Conservation (phyloP, 2,888 invertebrate genomes). For the Himalopsyche japonica region DNA sequence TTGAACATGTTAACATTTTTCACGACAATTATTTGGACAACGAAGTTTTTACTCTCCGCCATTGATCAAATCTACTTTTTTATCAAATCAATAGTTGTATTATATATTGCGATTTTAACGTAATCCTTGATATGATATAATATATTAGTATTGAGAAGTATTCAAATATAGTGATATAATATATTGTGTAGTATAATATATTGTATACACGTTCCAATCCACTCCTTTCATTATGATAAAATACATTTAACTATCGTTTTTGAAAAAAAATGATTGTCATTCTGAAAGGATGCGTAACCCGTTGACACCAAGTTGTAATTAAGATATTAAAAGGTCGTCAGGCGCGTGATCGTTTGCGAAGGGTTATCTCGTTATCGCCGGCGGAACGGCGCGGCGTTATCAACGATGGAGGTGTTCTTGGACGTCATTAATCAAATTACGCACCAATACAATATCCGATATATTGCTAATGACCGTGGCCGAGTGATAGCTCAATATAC, state of each 20-base stretch:
- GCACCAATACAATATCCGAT: neutral
- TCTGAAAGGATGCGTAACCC: neutral
- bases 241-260: neutral
- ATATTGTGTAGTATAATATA: too few species aligned
- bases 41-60: too few species aligned
- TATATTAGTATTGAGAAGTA: too few species aligned
- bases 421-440: slow-evolving; percentile 18
- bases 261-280: neutral
- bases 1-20: too few species aligned
- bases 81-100: too few species aligned
- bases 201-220: neutral
- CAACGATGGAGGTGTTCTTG: slow-evolving; percentile 4
- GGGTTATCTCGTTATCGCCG: slow-evolving; percentile 5
- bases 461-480: neutral
- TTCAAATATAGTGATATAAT: too few species aligned
- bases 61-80: too few species aligned
- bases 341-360: slow-evolving; percentile 6
- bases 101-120: too few species aligned
- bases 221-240: neutral
- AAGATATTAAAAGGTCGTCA: slow-evolving; percentile 19
- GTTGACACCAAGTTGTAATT: neutral
- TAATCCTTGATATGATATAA: too few species aligned
- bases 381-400: neutral
- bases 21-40: too few species aligned
- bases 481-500: too few species aligned